Base-by-base conservation (phyloP, 2,888 invertebrate genomes). In the Pristionchus exspectatus region DNA sequence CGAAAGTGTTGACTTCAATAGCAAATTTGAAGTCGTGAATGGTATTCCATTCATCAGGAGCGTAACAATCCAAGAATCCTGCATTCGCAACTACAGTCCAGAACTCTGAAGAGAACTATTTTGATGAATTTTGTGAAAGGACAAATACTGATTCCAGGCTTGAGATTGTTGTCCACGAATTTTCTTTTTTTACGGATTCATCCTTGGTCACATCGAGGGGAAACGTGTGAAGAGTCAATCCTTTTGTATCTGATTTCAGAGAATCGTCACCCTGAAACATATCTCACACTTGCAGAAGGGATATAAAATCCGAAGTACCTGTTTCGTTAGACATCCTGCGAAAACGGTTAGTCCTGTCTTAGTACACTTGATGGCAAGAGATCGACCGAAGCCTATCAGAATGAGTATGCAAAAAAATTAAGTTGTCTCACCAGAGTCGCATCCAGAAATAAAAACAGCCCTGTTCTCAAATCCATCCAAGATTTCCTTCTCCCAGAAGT, bases 41-140 rank as follows among this genome's bases (percentile, higher is more conserved):
- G 0, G 97, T 97, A 95, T 97, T 97, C 97, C 98, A 98, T 95
- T 98, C 98, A 94, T 97, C 97, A 95, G 98, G 97, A 0, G 98
- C 98, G 94, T 97, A 97, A 74, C 97, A 97, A 27, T 92, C 92
- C 97, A 98, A 97, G 1, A 98, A 96, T 0, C 97, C 98, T 0
- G 98, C 98, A 95, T 98, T 97, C 96, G 98, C 98, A 72, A 98
- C 97, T 90, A 98, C 96, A 86, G 97, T 97, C 98, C 98, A 98
- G 74, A 98, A 96, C 92, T 96, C 97, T 97, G 95, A 44, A 21
- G 24, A 10, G 14, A 74, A 33, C 7, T 14, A 33, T 74, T 33
- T 30, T 74, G 69, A 69, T 10, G 14, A n/a, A 18, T 14, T 69
- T 27, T 27, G 0, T n/a, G 14, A 69, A 0, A 69, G 4, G 14